Percentiles rank a stretch among this genome's conserved stretches.
Conservation (phyloP, 1,140 invertebrate species). For the Listronotus bonariensis region DNA sequence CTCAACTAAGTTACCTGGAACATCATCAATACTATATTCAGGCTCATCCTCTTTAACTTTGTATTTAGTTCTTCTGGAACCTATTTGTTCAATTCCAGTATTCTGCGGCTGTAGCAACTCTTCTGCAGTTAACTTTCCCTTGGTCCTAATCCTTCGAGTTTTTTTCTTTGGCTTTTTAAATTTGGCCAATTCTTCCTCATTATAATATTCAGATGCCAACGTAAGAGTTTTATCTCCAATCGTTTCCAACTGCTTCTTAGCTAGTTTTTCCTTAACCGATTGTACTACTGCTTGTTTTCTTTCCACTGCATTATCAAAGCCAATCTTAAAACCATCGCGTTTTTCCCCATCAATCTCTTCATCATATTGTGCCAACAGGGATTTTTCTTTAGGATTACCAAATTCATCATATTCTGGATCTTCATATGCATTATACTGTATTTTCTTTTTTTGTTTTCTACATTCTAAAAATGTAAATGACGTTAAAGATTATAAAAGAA, state of each 20-base stretch:
- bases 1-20: constrained; percentile 54
- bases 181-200: constrained; percentile 76
- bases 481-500: too few relatives aligned
- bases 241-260: constrained; percentile 74
- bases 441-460: constrained; percentile 82
- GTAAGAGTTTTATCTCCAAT: constrained; percentile 69
- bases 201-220: constrained; percentile 88
- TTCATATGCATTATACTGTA: constrained; percentile 83
- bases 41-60: constrained; percentile 47
- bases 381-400: constrained; percentile 71
- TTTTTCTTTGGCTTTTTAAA: constrained; percentile 96
- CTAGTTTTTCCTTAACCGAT: constrained; percentile 63
- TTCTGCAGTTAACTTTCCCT: constrained; percentile 64
- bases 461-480: constrained; percentile 64
- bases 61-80: constrained; percentile 56
- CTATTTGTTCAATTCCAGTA: constrained; percentile 57
- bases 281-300: constrained; percentile 58
- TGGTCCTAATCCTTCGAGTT: constrained; percentile 64
- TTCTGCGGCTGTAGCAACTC: constrained; percentile 58
- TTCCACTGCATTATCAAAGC: constrained; percentile 60
- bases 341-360: constrained; percentile 88
- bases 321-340: constrained; percentile 80
- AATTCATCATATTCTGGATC: constrained; percentile 83
- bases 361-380: constrained; percentile 91
- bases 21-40: constrained; percentile 59